A percentile compares a stretch with the other conserved stretches of the same genome.
Conservation (phyloP, 2,113 vertebrate species). For the Pungitius pungitius region DNA sequence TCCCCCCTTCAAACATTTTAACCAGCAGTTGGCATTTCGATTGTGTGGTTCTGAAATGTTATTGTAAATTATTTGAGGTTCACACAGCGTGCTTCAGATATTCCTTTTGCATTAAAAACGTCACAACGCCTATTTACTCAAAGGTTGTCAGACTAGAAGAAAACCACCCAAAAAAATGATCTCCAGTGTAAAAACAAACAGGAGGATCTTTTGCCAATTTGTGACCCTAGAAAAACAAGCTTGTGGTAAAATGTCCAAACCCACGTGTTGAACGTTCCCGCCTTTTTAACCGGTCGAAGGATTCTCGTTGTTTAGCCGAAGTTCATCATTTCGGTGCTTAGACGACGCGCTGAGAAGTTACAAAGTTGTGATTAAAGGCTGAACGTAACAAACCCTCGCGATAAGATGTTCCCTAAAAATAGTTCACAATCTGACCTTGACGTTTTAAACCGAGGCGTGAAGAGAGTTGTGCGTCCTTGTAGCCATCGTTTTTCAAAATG, state of each 20-base stretch:
- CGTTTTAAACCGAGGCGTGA: background rate
- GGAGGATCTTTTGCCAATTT: constrained; percentile 13
- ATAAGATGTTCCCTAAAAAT: constrained; percentile 53
- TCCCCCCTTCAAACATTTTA: constrained; percentile 58
- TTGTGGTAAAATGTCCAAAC: constrained; percentile 22
- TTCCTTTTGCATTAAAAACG: constrained; percentile 30
- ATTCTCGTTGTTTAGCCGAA: background rate
- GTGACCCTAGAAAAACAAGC: constrained; percentile 8
- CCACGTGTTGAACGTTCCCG: constrained; percentile 1
- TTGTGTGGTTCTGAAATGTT: constrained; percentile 61
- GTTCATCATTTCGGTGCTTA: constrained; percentile 1
- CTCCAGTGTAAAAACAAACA: constrained; percentile 28
- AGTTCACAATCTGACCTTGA: constrained; percentile 44
- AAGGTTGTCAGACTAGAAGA: constrained; percentile 12
- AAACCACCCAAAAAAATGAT: constrained; percentile 20
- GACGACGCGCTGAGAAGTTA: constrained; percentile 9
- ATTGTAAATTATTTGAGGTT: constrained; percentile 53
- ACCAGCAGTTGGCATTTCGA: constrained; percentile 59
- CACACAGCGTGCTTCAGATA: constrained; percentile 25
- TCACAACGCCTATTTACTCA: constrained; percentile 14
- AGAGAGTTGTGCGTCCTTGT: background rate
- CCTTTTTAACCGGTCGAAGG: background rate
- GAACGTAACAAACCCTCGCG: constrained; percentile 16
- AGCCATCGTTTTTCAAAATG: background rate
- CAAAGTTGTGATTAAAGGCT: constrained; percentile 32